Conservation (phyloP, 2,113 vertebrate genomes). For the Coracopsis vasa region DNA sequence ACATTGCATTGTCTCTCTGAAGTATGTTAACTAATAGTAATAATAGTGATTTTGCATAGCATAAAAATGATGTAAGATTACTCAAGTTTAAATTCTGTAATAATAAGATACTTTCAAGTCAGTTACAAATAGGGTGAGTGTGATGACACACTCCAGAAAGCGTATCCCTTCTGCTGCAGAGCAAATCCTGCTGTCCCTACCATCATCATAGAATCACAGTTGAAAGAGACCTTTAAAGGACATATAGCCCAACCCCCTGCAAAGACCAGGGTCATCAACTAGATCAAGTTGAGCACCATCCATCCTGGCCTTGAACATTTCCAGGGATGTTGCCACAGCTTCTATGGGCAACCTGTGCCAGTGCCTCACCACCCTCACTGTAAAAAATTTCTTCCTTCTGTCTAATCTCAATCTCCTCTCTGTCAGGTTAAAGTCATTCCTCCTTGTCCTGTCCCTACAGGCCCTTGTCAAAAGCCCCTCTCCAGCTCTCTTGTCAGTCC, state of each 20-base stretch:
- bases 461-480: background rate
- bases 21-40: background rate
- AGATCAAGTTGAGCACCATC: background rate
- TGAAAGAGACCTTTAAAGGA: background rate
- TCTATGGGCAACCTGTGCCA: background rate
- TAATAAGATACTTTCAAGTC: background rate
- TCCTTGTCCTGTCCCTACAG: background rate
- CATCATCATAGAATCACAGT: background rate
- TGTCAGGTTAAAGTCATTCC: background rate
- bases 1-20: background rate
- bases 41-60: accelerated
- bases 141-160: background rate
- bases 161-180: accelerated
- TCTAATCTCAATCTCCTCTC: background rate
- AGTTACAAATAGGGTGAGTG: background rate
- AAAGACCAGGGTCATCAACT: background rate
- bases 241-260: background rate
- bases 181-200: background rate
- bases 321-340: background rate
- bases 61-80: background rate
- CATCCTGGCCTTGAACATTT: background rate
- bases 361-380: background rate
- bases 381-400: background rate
- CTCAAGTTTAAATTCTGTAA: background rate
- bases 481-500: background rate